A percentile compares a stretch with the other conserved stretches of the same genome.
phyloP scores from a whole-genome alignment of 2,113 vertebrate species.

The Mormyrus lacerda region DNA sequence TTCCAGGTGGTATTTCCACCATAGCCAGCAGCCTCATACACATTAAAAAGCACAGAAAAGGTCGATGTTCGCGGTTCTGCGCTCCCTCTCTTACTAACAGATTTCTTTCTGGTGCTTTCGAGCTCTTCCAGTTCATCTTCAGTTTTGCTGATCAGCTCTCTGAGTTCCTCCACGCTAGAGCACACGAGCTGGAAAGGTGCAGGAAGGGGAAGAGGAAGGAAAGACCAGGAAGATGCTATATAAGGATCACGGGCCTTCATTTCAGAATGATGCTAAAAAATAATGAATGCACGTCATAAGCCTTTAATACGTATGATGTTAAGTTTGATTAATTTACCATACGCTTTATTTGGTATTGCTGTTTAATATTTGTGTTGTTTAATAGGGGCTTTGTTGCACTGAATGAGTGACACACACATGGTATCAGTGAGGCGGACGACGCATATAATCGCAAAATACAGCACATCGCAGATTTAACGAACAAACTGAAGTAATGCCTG shows the following conservation, averaged over 20 bases:
- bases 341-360: background rate
- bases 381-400: background rate
- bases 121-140: slow-evolving; percentile 90
- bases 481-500: background rate
- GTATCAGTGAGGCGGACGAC: background rate
- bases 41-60: background rate
- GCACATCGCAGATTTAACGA: background rate
- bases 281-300: background rate
- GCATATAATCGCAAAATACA: background rate
- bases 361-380: background rate
- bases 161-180: slow-evolving; percentile 90
- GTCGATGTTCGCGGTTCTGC: background rate
- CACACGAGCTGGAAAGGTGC: slow-evolving; percentile 80
- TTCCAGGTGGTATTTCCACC: background rate
- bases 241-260: background rate
- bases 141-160: slow-evolving; percentile 89
- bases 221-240: background rate
- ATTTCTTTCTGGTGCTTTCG: slow-evolving; percentile 90
- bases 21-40: background rate
- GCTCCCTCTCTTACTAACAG: slow-evolving; percentile 67
- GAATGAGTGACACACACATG: background rate
- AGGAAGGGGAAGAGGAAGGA: background rate
- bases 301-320: background rate
- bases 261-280: background rate
- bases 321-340: background rate